Evolutionary conservation across 2,113 vertebrate species (phyloP).

Genomic region (Tragulus kanchil): DNA sequence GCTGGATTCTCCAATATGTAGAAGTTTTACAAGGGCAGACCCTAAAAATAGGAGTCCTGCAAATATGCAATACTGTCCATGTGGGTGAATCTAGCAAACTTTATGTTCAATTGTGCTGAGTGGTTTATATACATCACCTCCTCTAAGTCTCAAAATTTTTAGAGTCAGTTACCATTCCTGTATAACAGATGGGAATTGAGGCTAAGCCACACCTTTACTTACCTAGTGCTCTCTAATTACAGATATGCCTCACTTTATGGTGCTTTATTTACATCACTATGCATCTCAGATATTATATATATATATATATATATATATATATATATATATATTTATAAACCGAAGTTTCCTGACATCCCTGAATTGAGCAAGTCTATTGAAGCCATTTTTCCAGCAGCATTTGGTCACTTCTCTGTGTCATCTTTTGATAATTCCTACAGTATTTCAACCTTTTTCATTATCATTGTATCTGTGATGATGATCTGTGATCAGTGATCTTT

Average conservation of each 20-base stretch:
- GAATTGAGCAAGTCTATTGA: not conserved
- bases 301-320: not conserved
- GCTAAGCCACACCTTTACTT: not conserved
- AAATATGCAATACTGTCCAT: not conserved
- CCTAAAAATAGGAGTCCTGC: not conserved
- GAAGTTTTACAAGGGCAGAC: not conserved
- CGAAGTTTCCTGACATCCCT: not conserved
- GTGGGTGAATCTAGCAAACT: not conserved
- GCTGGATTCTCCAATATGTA: not conserved
- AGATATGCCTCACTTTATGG: not conserved
- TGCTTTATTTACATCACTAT: not conserved
- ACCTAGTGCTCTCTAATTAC: fast-evolving
- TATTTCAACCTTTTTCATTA: not conserved
- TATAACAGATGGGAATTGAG: not conserved
- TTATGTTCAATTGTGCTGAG: not conserved
- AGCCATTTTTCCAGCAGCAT: not conserved
- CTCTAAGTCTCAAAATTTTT: not conserved
- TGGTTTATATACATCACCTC: not conserved
- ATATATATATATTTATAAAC: not conserved
- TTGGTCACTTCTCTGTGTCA: not conserved
- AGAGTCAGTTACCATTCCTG: not conserved
- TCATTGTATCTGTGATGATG: not conserved
- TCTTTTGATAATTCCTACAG: not conserved
- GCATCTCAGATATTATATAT: not conserved
- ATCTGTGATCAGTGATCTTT: not conserved